Base-by-base conservation (phyloP, 2,797 vertebrate genomes). In the Typhlichthys eigenmanni region DNA sequence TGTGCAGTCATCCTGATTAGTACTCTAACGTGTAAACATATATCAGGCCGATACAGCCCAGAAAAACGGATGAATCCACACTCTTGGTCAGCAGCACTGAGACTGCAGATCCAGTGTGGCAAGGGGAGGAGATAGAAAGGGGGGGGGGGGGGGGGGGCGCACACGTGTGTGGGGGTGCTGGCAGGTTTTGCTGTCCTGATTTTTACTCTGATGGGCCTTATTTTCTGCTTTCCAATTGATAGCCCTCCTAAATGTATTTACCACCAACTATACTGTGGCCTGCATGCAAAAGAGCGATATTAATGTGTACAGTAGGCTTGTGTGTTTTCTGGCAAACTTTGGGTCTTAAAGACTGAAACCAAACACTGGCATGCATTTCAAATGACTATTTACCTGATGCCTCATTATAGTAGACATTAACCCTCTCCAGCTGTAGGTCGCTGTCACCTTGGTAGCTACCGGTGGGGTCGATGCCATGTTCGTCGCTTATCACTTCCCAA, bases 401-500 rank as follows among this genome's bases (percentile, higher is more conserved):
- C 84, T 98, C 96, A 74, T 96, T 98, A 88, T 97, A 97, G 89
- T 98, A 98, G 47, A 98, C 96, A 0, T 95, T 97, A 88, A 98
- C 96, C 84, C 97, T 94, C 87, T 98, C 97, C 86, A 98, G 92
- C 85, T 98, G 97, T 88, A 98, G 88, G 55, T 96, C 95, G 0
- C 95, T 97, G 92, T 98, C 96, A 64, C 96, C 96, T 3, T 97
- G 94, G 88, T 97, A 98, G 86, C 94, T 95, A 69, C 96, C 97
- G 0, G 94, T 96, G 56, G 94, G 94, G 50, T 98, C 96, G 0
- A 98, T 98, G 53, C 96, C 96, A 0, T 98, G 96, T 62, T 98
- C 96, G 51, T 98, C 95, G 0, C 96, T 98, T 84, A 98, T 98
- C 69, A 98, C 96, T 78, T 98, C 97, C 96, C 96, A 98, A 85